Base-by-base conservation (phyloP, 2,888 invertebrate genomes). In the Microctonus aethiopoides region DNA sequence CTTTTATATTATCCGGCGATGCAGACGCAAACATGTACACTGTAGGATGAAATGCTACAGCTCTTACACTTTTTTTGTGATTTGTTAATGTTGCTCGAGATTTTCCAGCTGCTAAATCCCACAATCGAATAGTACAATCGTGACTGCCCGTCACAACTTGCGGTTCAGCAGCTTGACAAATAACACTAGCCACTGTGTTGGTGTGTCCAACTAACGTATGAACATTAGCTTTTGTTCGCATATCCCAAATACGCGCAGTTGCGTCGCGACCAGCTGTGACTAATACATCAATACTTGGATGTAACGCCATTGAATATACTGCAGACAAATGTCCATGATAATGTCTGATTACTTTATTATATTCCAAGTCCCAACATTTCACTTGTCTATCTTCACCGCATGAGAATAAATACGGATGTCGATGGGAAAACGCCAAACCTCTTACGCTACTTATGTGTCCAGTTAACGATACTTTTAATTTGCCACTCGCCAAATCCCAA, bases 281-380 rank as follows among this genome's bases (percentile, higher is more conserved):
- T 66, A 99, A 88, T 62, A 99, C 93, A 88, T 99, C 99, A 74
- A 99, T 93, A 2, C 94, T 94, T 7, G 98, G 98, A 89, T 99
- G 99, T 29, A 99, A 89, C 4, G 96, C 93, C 77, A 99, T 88
- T 0, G 95, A 93, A 88, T 99, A 97, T 63, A 97, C 96, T 0
- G 99, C 99, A 41, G 98, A 98, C 72, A 99, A 89, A 36, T 99
- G 99, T 0, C 99, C 99, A 87, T 99, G 99, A 87, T 99, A 99
- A 87, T 99, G 99, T 0, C 99, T 91, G 78, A 98, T 97, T 2
- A 93, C 95, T 88, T 99, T 99, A 85, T 99, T 99, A 82, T 99
- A 97, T 87, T 99, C 99, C 36, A 99, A 89, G 88, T 99, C 99
- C 99, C 99, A 99, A 85, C 99, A 99, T 88, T 99, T 99, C 0